Conservation (phyloP, 2,888 invertebrate genomes). For the Xanthia togata region DNA sequence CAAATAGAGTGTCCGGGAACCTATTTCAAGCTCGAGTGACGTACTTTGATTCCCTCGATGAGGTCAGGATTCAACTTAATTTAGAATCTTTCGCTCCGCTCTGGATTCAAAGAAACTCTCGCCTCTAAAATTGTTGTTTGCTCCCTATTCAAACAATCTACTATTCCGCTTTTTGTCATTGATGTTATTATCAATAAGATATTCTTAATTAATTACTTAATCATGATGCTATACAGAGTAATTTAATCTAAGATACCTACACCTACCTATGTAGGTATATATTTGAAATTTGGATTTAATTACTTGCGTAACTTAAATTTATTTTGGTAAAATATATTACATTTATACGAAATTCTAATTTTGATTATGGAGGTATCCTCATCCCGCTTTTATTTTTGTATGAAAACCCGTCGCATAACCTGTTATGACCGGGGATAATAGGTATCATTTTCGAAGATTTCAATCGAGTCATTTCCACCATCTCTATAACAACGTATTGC, state of each 20-base stretch:
- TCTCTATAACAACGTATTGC: conserved; percentile 45
- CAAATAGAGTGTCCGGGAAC: no score
- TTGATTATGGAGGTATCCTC: background rate
- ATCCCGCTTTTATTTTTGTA: conserved; percentile 24
- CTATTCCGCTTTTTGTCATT: background rate
- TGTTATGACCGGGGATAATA: conserved; percentile 71
- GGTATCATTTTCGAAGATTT: conserved; percentile 79
- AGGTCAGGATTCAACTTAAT: no score
- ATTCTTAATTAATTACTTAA: background rate
- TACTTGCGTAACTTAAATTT: background rate
- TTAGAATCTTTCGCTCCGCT: no score
- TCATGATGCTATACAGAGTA: background rate
- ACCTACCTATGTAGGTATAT: background rate
- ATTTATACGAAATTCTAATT: conserved; percentile 2
- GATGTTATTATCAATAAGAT: background rate
- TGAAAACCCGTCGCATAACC: conserved; percentile 50
- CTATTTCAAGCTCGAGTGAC: no score
- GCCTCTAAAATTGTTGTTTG: no score
- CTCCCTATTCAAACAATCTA: no score
- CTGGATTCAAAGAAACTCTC: no score
- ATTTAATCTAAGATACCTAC: background rate
- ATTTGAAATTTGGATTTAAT: background rate
- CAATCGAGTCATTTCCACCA: conserved; percentile 71
- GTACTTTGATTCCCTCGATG: no score
- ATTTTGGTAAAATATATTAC: conserved; percentile 5